Evolutionary conservation across 64 coral and sea anemone species (phyloP), one percentile per base, ranked within the genome.

Genomic region (Dendrophyllia cribrosa): DNA sequence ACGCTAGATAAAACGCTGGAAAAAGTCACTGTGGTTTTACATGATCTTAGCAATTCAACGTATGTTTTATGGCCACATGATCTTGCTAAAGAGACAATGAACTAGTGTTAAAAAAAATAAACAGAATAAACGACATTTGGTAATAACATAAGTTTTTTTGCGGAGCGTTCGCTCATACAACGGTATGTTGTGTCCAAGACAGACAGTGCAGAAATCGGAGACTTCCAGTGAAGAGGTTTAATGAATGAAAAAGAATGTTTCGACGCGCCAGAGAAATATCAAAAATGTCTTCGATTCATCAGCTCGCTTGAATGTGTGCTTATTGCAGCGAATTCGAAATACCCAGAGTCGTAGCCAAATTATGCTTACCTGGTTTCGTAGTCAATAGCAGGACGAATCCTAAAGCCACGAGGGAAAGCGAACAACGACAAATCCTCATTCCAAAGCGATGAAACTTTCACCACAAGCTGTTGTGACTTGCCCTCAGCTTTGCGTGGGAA

Each of bases 281-380:
- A 64, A 64, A 82, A 63, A 19, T 47, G 46, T 12, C 25, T 19
- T 72, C 45, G 14, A 75, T 50, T 46, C 10, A 14, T 13, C 26
- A 16, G 25, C 12, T 14, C 1, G 4, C 61, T 17, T 7, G 43
- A 44, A 25, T 45, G 71, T 6, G 16, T 74, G 71, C 15, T 50
- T 20, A 20, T 50, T 51, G 46, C 17, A 19, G 9, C 9, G 43
- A 68, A 49, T 19, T 64, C 13, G 17, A 15, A 20, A 64, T 64
- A 58, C 61, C 2, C 61, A 17, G 19, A 13, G 14, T 64, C n/a
- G 70, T 43, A 43, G 25, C 70, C 25, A 23, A 70, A 43, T 47
- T 9, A 75, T 19, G 47, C 62, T 84, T 84, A 84, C 80, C 80
- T 84, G 60, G 19, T 11, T 50, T 67, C 44, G 62, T 51, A 47